Evolutionary conservation across 2,888 invertebrate genomes (phyloP), one percentile per base, ranked within the genome.

Genomic region (Nemoura dubitans): DNA sequence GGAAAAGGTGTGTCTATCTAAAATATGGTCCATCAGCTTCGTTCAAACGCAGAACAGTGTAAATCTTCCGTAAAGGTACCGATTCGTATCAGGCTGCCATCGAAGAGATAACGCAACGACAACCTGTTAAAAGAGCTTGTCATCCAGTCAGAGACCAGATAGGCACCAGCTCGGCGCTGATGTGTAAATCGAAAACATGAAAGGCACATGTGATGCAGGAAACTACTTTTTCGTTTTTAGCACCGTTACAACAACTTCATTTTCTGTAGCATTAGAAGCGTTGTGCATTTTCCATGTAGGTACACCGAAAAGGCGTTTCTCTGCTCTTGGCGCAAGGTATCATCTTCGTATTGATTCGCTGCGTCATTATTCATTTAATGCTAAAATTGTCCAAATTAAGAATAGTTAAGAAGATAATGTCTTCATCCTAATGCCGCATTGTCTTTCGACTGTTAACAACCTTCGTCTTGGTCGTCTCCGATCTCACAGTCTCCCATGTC

Each of bases 91-190:
- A n/a, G 36, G 5, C 36, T 3, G 59, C 59, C 21, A 59, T 59
- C 59, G 10, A 16, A 21, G 16, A 59, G 59, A 59, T 59, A 59
- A 59, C 59, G 59, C 10, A 7, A 59, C 2, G 59, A 59, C 59
- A 59, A 59, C 59, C 14, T 59, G 59, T 59, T 59, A 59, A 59
- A 59, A 59, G 59, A 59, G 59, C 59, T 59, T 59, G 59, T 59
- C 59, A 59, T 59, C 59, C 21, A 59, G 59, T 21, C 14, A 14
- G 6, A 3, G 10, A 36, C 16, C 2, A 3, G 59, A 21, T 59
- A 59, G 59, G 2, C n/a, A 10, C 36, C 3, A 36, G 59, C 14
- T 59, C 16, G 14, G 1, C 21, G 59, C 14, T 59, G 59, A 59
- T 59, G 59, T 59, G 59, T 59, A 1, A 59, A 59, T 59, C 14